Evolutionary conservation across 2,888 invertebrate species (phyloP), one percentile per base, ranked within the genome.

Genomic region (Pachydiplax longipennis): DNA sequence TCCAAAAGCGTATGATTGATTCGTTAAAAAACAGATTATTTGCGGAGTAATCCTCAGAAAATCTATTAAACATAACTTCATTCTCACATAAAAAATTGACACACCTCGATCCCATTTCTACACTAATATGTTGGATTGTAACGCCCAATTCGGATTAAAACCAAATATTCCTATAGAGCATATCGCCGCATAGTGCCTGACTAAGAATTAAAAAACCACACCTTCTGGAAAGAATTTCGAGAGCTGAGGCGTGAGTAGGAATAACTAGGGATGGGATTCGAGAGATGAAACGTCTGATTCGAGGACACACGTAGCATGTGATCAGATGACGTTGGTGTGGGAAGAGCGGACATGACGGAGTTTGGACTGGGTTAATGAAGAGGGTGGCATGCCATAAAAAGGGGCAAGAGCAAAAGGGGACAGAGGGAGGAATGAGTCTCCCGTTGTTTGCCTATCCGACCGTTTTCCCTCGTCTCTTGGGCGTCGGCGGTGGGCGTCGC

Each of bases 391-490:
- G 83, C 58, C 83, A 58, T 83, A 83, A 83, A 83, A 83, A 58
- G 35, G 58, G 35, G 58, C 40, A n/a, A 12, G 53, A 13, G 82
- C 3, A 18, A 81, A 48, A 25, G 81, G 82, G 48, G 44, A 82
- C 48, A 53, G 18, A 5, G 82, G 25, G 58, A 31, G 53, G 58
- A 83, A 83, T 22, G 83, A 83, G 58, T 83, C 83, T 31, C 58
- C 58, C 18, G 83, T 83, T 83, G 83, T 58, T 83, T 83, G 83
- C 35, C 58, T 35, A 83, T 83, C 53, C 58, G 83, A 83, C 58
- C 83, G 53, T 53, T 35, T 58, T 58, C 25, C 83, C 83, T 83
- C 83, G 83, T 83, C 83, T 83, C 83, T 83, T 83, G 83, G 58
- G 83, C 83, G 83, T 83, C 83, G 58, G 35, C 81, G 13, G 40